Conservation (phyloP, 2,888 invertebrate species). For the Steinernema scapterisci region DNA sequence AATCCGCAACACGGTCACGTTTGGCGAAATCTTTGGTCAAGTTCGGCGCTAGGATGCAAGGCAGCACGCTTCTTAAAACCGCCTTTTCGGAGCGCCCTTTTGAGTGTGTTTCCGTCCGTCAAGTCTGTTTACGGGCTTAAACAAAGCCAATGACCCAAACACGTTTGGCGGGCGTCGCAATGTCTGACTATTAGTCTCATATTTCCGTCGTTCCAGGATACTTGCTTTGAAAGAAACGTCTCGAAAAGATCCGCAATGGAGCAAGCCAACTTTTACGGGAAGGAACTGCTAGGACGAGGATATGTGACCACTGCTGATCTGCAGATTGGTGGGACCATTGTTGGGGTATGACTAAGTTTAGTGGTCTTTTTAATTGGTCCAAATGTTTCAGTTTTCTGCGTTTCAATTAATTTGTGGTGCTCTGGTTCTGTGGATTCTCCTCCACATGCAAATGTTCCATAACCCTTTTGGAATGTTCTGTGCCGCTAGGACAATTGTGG, state of each 20-base stretch:
- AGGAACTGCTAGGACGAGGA: slow-evolving; percentile 6
- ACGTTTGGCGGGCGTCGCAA: no score
- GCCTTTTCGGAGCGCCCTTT: no score
- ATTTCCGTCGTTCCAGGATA: neutral
- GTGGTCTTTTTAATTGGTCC: neutral
- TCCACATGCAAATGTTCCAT: neutral
- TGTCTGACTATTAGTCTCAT: no score
- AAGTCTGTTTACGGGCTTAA: no score
- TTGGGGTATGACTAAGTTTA: neutral
- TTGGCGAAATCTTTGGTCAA: no score
- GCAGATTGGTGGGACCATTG: neutral
- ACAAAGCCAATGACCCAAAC: no score
- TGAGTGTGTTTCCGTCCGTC: no score
- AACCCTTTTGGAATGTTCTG: slow-evolving; percentile 5
- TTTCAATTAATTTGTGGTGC: neutral
- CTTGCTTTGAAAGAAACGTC: neutral
- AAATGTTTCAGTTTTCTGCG: neutral
- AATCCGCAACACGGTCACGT: no score
- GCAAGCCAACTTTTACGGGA: neutral
- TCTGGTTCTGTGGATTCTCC: neutral
- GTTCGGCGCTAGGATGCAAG: no score
- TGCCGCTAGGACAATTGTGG: neutral
- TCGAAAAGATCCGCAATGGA: neutral
- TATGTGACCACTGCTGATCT: neutral
- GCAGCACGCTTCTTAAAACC: no score